phyloP scores from a whole-genome alignment of 2,888 invertebrate species.

The Polyommatus iphigenia region DNA sequence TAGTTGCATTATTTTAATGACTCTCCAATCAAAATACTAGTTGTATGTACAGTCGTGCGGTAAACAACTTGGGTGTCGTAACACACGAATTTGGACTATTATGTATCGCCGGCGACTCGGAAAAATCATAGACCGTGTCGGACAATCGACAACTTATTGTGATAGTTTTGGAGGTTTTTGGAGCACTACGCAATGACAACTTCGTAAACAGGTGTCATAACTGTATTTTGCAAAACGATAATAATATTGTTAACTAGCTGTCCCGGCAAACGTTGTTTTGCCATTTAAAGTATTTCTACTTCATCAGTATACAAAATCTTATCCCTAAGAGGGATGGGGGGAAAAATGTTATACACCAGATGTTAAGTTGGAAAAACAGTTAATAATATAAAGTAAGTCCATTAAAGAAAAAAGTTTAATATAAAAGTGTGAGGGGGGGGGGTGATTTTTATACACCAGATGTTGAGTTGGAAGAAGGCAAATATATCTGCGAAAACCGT shows the following conservation, averaged over 20 bases:
- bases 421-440: too few relatives aligned
- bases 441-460: too few relatives aligned
- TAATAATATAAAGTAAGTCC: too few relatives aligned
- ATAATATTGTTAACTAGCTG: background rate
- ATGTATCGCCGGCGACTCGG: constrained; percentile 32
- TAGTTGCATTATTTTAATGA: constrained; percentile 11
- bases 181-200: constrained; percentile 34
- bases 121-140: constrained; percentile 53
- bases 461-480: too few relatives aligned
- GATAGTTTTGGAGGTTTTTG: constrained; percentile 45
- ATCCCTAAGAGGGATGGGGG: too few relatives aligned
- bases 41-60: constrained; percentile 11
- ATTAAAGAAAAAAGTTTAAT: too few relatives aligned
- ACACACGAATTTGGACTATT: constrained; percentile 19
- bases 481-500: too few relatives aligned
- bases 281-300: too few relatives aligned
- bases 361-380: too few relatives aligned
- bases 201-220: constrained; percentile 2
- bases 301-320: too few relatives aligned
- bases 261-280: too few relatives aligned
- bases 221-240: background rate
- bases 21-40: constrained; percentile 3
- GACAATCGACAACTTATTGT: constrained; percentile 57
- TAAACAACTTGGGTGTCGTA: constrained; percentile 15
- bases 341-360: too few relatives aligned